Conservation (phyloP, 1,140 invertebrate genomes). For the Drosophila athabasca region DNA sequence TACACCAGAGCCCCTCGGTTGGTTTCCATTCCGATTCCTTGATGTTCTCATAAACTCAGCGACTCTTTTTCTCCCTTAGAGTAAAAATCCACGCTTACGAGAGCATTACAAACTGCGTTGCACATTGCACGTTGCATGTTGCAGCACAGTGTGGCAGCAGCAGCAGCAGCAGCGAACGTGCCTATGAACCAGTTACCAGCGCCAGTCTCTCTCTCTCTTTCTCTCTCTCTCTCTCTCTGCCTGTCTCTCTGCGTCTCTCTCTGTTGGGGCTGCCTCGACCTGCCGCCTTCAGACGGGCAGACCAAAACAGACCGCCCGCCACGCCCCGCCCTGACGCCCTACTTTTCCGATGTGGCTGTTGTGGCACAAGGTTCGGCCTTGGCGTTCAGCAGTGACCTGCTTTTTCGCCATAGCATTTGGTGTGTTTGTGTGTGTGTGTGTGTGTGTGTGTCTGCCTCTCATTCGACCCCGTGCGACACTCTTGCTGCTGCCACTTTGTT, state of each 20-base stretch:
- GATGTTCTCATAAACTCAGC: neutral
- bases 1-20: no score
- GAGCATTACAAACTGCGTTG: constrained; percentile 25
- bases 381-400: constrained; percentile 80
- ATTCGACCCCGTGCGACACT: no score
- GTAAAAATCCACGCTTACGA: constrained; percentile 21
- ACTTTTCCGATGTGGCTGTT: constrained; percentile 56
- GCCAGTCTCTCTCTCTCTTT: constrained; percentile 16
- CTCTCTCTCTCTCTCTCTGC: constrained; percentile 1
- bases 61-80: neutral
- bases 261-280: constrained; percentile 21
- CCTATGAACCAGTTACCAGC: constrained; percentile 57
- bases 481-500: neutral
- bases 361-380: constrained; percentile 73
- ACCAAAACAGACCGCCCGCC: constrained; percentile 53
- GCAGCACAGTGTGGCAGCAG: constrained; percentile 19
- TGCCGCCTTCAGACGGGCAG: constrained; percentile 24
- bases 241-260: constrained; percentile 5
- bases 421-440: constrained; percentile 5
- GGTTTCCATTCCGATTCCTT: neutral
- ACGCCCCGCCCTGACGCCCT: constrained; percentile 55
- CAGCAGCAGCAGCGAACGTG: constrained; percentile 42
- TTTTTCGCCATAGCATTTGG: constrained; percentile 41
- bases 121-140: constrained; percentile 12
- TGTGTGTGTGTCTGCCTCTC: constrained; percentile 13